These are phyloP conservation scores for Ennomos fuscantarius DNA, from an alignment of 2,888 invertebrate genomes.

Conservation along the genomic window DNA sequence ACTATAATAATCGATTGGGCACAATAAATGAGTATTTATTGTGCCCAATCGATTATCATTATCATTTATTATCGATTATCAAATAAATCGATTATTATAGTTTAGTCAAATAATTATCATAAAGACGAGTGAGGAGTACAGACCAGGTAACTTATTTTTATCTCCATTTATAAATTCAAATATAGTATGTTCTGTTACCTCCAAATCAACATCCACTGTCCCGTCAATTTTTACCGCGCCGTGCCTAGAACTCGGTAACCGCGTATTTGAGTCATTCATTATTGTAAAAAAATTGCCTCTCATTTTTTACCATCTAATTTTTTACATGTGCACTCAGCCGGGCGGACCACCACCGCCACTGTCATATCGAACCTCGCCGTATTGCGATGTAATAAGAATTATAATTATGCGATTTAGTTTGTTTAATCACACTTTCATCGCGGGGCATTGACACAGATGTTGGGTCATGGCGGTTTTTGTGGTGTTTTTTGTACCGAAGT, in stretches of 20 bases:
- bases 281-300: constrained; percentile 54
- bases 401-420: constrained; percentile 47
- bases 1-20: too few species aligned
- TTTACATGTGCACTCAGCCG: constrained; percentile 37
- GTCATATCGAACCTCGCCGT: constrained; percentile 31
- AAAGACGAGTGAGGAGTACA: too few species aligned
- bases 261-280: constrained; percentile 59
- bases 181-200: background rate
- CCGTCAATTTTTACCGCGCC: constrained; percentile 39
- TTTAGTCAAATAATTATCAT: too few species aligned
- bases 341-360: background rate
- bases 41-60: too few species aligned
- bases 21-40: too few species aligned
- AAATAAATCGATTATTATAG: too few species aligned
- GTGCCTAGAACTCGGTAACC: constrained; percentile 34
- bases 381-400: constrained; percentile 45
- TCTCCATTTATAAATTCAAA: too few species aligned
- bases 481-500: constrained; percentile 60
- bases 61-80: too few species aligned
- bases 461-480: constrained; percentile 52
- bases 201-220: constrained; percentile 18
- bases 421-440: constrained; percentile 57
- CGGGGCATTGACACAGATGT: constrained; percentile 63
- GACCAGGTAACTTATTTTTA: too few species aligned
- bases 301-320: constrained; percentile 56